Conservation (phyloP, 1,140 invertebrate species). For the Drosophila subobscura region DNA sequence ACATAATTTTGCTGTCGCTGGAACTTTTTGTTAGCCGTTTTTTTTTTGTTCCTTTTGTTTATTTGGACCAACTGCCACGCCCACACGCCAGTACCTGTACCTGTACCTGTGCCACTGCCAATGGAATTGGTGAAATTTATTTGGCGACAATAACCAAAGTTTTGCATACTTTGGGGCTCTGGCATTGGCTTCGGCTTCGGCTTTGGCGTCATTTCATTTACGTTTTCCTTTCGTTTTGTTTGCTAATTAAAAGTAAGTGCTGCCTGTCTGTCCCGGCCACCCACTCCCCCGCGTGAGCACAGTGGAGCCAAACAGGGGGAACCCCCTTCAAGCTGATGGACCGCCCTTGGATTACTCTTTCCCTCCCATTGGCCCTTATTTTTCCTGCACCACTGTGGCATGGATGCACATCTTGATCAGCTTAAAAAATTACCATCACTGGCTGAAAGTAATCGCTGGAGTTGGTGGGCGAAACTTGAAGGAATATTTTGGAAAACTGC, state of each 20-base stretch:
- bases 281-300: conserved; percentile 4
- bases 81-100: neutral
- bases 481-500: conserved; percentile 57
- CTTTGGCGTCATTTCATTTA: conserved; percentile 59
- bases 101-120: neutral
- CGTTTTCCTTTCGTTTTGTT: conserved; percentile 63
- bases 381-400: conserved; percentile 8
- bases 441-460: conserved; percentile 55
- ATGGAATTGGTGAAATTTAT: conserved; percentile 73
- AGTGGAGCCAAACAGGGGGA: conserved; percentile 2
- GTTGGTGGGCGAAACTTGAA: conserved; percentile 39
- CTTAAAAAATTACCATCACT: conserved; percentile 31
- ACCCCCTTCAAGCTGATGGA: too few species aligned
- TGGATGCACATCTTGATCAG: neutral
- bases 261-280: conserved; percentile 5
- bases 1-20: conserved; percentile 70
- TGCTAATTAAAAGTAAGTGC: conserved; percentile 80
- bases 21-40: conserved; percentile 71
- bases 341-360: too few species aligned
- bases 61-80: conserved; percentile 32
- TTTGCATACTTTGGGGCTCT: conserved; percentile 64
- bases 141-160: conserved; percentile 78
- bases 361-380: too few species aligned
- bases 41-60: conserved; percentile 44
- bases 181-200: neutral